These are phyloP conservation scores for Saguinus midas DNA, from an alignment of 2,113 vertebrate species.

Conservation along the genomic window DNA sequence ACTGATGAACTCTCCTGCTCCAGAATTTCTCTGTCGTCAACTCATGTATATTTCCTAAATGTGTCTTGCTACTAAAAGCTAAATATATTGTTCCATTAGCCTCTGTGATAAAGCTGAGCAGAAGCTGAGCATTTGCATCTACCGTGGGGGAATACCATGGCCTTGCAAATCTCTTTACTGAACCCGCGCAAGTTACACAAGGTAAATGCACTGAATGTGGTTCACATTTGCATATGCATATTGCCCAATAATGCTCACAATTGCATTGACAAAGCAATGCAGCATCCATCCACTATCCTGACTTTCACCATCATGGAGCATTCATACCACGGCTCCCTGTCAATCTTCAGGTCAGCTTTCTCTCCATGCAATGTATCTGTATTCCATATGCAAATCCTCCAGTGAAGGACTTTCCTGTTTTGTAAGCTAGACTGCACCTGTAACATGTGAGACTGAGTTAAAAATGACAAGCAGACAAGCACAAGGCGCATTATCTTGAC, in stretches of 20 bases:
- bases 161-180: not conserved
- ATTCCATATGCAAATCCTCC: conserved; percentile 87
- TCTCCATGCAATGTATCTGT: conserved; percentile 76
- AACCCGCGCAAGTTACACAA: not conserved
- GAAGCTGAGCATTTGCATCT: not conserved
- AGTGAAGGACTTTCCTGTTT: conserved; percentile 86
- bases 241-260: conserved; percentile 42
- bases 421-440: conserved; percentile 89
- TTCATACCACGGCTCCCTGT: conserved; percentile 69
- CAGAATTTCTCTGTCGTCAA: not conserved
- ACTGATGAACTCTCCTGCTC: not conserved
- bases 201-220: not conserved
- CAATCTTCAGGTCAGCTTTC: conserved; percentile 73
- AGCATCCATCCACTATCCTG: conserved; percentile 60
- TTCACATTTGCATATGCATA: conserved; percentile 47
- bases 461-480: conserved; percentile 96
- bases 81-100: not conserved
- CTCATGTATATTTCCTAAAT: conserved; percentile 1
- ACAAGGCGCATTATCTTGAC: conserved; percentile 95
- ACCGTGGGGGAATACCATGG: not conserved
- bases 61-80: not conserved
- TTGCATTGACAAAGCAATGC: conserved; percentile 20
- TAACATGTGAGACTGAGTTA: conserved; percentile 92
- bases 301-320: conserved; percentile 34
- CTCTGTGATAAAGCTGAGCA: not conserved